Evolutionary conservation across 2,888 invertebrate species (phyloP), one percentile per base, ranked within the genome.

Genomic region (Cinara cedri): DNA sequence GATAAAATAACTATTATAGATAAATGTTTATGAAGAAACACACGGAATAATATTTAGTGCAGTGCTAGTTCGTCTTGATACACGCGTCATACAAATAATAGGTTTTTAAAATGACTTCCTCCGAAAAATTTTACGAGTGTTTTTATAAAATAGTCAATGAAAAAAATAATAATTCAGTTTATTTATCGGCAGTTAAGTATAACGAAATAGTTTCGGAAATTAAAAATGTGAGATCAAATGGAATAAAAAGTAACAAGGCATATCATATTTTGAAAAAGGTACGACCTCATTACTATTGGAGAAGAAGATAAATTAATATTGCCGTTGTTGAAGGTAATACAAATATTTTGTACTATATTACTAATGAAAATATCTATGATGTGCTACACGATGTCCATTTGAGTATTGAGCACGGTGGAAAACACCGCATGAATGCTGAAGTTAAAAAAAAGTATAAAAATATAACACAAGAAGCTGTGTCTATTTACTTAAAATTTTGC

Each of bases 401-500:
- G 4, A 60, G 11, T 26, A 60, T 60, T 60, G 57, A 24, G 11
- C 57, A 60, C 11, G 57, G 26, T 26, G 57, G 57, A 24, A 24
- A 60, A 60, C 54, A 55, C 49, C 54, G 19, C 54, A 19, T n/a
- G 19, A 54, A 54, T 19, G 4, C 54, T 54, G 19, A 21, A 54
- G 54, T 54, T 54, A 19, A 54, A 54, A 54, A 10, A 54, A 54
- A 1, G n/a, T 19, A 54, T 54, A 19, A 1, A 16, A 51, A 51
- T 14, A 16, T 16, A 16, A 51, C 51, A 51, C 51, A 51, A 51
- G n/a, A 16, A 51, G 14, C 51, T 4, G 51, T 51, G 51, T 51
- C 51, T 51, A 51, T 62, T 6, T 34, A 6, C 6, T 55, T 76
- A 54, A 65, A 74, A 21, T 42, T 66, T 26, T 81, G 65, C 34